A percentile compares a stretch with the other conserved stretches of the same genome.
These are phyloP conservation scores for Meloidogyne chitwoodi DNA, from an alignment of 1,140 invertebrate species.

Conservation along the genomic window DNA sequence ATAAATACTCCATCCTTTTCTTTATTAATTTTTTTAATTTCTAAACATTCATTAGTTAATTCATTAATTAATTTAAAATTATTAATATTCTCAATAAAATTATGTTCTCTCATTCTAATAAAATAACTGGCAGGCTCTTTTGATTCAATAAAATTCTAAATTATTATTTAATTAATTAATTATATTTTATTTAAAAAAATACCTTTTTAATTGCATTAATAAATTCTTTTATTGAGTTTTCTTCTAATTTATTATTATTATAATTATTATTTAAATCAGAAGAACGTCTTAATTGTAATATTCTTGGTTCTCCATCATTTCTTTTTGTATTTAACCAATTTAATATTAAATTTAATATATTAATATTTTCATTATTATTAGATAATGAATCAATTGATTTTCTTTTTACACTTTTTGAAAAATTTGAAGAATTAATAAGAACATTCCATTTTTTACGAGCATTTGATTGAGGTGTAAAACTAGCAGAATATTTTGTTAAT, in stretches of 20 bases:
- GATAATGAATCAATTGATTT: neutral
- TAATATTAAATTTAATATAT: neutral
- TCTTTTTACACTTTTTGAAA: neutral
- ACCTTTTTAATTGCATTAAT: neutral
- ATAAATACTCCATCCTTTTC: neutral
- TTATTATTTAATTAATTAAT: neutral
- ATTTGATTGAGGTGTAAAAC: neutral
- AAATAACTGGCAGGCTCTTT: neutral
- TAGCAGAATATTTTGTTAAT: too few relatives aligned
- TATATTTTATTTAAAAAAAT: neutral
- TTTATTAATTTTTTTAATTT: neutral
- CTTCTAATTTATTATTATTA: neutral
- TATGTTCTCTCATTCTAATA: neutral
- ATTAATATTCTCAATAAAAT: neutral
- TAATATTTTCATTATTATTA: neutral
- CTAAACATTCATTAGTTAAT: neutral
- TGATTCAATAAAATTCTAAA: neutral
- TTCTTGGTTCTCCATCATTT: neutral
- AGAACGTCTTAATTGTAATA: neutral
- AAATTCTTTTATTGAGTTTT: neutral
- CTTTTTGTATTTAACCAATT: neutral
- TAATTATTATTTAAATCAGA: neutral
- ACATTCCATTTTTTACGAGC: neutral
- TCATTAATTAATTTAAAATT: neutral
- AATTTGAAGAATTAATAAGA: neutral